Conservation (phyloP, 2,113 vertebrate genomes). For the Pycnonotus jocosus region DNA sequence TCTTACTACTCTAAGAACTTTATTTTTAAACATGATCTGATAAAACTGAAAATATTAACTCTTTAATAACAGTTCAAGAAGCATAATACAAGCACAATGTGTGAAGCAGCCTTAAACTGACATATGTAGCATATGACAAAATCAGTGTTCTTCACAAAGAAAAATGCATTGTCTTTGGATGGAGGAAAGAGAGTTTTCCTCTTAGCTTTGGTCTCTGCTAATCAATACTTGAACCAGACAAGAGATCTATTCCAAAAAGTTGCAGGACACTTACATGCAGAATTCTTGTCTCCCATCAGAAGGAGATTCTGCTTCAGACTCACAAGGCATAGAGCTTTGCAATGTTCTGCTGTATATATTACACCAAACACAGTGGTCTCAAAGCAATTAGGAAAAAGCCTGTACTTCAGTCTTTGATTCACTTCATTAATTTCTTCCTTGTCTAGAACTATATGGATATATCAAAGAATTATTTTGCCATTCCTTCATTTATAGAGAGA, state of each 20-base stretch:
- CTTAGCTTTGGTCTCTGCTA: background rate
- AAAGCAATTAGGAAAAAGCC: background rate
- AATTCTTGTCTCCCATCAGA: background rate
- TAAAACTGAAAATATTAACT: background rate
- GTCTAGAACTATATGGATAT: background rate
- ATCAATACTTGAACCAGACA: background rate
- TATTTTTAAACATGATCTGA: background rate
- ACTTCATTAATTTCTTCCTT: background rate
- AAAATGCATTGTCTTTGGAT: background rate
- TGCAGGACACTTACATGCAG: background rate
- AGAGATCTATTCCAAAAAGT: background rate
- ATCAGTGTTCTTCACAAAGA: background rate
- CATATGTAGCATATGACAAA: background rate
- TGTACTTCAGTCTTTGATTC: background rate
- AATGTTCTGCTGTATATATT: background rate
- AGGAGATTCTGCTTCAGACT: background rate
- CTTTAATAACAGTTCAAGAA: background rate
- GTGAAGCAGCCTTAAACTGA: background rate
- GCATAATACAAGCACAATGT: background rate
- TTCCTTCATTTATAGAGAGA: background rate
- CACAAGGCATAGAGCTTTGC: background rate
- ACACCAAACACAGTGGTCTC: background rate
- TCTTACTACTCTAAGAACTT: background rate
- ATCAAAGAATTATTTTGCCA: background rate
- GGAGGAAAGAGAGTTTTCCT: background rate